Conservation (phyloP, 1,140 invertebrate genomes). For the Drosophila hydei region DNA sequence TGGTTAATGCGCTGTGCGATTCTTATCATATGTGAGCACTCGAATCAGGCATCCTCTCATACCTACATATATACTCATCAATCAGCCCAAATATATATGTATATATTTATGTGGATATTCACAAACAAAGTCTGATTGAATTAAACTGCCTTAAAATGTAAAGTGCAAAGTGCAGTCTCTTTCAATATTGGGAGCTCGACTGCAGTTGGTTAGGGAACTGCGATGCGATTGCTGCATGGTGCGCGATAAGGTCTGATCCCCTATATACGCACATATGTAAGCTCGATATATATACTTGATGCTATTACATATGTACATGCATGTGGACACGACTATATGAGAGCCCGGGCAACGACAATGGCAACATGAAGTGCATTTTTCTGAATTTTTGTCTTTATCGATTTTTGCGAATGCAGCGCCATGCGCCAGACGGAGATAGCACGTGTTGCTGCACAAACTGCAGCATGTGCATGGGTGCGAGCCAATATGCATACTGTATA, state of each 20-base stretch:
- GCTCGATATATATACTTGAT: constrained; percentile 14
- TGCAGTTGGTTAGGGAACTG: neutral
- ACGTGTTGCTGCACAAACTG: constrained; percentile 2
- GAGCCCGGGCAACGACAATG: constrained; percentile 38
- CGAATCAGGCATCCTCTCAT: neutral
- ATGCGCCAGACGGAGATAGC: constrained; percentile 4
- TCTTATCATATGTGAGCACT: neutral
- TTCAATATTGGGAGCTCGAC: constrained; percentile 19
- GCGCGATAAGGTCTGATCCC: constrained; percentile 40
- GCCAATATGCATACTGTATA: constrained; percentile 20
- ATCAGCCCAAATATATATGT: neutral
- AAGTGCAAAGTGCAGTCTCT: constrained; percentile 25
- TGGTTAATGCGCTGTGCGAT: neutral
- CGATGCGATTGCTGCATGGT: constrained; percentile 16
- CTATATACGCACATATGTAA: constrained; percentile 31
- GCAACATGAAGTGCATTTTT: constrained; percentile 49
- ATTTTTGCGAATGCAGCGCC: constrained; percentile 35
- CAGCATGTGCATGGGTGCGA: neutral
- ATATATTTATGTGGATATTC: constrained; percentile 16
- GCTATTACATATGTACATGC: constrained; percentile 3
- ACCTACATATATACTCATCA: neutral
- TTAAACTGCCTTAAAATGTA: constrained; percentile 46
- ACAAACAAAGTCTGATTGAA: constrained; percentile 37
- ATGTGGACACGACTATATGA: constrained; percentile 7
- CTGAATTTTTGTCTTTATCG: constrained; percentile 41